Percentiles rank a stretch among this genome's conserved stretches.
phyloP scores from a whole-genome alignment of 2,797 vertebrate species.

The Neostethus bicornis region DNA sequence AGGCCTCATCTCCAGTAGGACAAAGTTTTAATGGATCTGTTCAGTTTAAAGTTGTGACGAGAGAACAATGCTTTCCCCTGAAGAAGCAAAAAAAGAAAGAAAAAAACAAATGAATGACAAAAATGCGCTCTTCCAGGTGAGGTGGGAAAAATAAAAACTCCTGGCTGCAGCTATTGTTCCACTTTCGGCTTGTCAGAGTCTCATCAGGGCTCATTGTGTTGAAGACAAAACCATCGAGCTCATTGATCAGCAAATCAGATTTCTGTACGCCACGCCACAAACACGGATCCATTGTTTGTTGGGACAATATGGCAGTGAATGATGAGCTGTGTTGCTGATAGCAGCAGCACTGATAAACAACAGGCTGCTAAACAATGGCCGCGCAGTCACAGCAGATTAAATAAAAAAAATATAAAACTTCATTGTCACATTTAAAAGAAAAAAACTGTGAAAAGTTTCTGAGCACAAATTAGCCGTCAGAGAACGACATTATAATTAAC shows the following conservation, averaged over 20 bases:
- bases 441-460: conserved; percentile 35
- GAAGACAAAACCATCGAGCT: conserved; percentile 48
- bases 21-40: conserved; percentile 12
- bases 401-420: conserved; percentile 2
- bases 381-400: conserved; percentile 15
- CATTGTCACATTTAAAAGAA: conserved; percentile 4
- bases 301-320: conserved; percentile 65
- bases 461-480: conserved; percentile 56
- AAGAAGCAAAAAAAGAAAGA: conserved; percentile 6
- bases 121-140: conserved; percentile 15
- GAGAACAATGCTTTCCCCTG: conserved; percentile 29
- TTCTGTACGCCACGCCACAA: conserved; percentile 35
- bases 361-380: conserved; percentile 61
- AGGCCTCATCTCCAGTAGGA: not conserved
- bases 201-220: conserved; percentile 61
- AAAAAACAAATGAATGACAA: not conserved
- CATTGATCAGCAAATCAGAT: conserved; percentile 64
- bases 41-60: conserved; percentile 8
- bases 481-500: conserved; percentile 64
- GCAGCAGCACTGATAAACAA: conserved; percentile 64
- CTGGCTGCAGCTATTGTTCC: conserved; percentile 46
- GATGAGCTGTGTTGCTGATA: conserved; percentile 66
- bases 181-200: conserved; percentile 44
- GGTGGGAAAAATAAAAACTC: conserved; percentile 15
- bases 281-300: conserved; percentile 63